A percentile compares a stretch with the other conserved stretches of the same genome.
Evolutionary conservation across 1,140 invertebrate species (phyloP).

Genomic region (Panulirus ornatus): DNA sequence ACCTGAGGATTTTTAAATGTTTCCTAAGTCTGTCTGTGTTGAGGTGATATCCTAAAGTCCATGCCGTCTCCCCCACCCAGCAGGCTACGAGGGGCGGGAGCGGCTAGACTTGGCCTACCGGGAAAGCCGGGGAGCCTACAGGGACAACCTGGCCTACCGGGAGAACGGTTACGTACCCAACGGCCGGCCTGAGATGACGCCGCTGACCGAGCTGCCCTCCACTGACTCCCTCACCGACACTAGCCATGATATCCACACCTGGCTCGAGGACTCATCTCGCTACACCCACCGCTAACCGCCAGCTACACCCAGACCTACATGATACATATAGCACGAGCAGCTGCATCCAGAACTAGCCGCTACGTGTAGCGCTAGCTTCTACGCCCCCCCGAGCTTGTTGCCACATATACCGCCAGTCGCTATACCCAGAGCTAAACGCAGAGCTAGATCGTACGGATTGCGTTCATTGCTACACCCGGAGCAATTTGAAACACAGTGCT

Average conservation of each 20-base stretch:
- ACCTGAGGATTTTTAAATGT: too few relatives aligned
- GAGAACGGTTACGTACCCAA: constrained; percentile 75
- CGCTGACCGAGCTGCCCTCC: constrained; percentile 82
- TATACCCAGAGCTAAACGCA: too few relatives aligned
- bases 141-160: constrained; percentile 72
- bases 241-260: constrained; percentile 82
- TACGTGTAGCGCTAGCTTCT: too few relatives aligned
- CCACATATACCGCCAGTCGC: too few relatives aligned
- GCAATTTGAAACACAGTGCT: too few relatives aligned
- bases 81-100: constrained; percentile 53
- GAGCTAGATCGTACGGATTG: too few relatives aligned
- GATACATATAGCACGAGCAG: too few relatives aligned
- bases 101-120: constrained; percentile 16
- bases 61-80: not conserved
- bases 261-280: constrained; percentile 86
- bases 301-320: constrained; percentile 80
- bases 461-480: too few relatives aligned
- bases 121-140: constrained; percentile 31
- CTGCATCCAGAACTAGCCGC: too few relatives aligned
- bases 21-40: too few relatives aligned
- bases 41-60: too few relatives aligned
- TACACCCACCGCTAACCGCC: constrained; percentile 86
- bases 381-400: too few relatives aligned
- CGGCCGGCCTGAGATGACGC: constrained; percentile 80
- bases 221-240: constrained; percentile 84